Evolutionary conservation across 2,113 vertebrate genomes (phyloP), one percentile per base, ranked within the genome.

Genomic region (Gambusia affinis): DNA sequence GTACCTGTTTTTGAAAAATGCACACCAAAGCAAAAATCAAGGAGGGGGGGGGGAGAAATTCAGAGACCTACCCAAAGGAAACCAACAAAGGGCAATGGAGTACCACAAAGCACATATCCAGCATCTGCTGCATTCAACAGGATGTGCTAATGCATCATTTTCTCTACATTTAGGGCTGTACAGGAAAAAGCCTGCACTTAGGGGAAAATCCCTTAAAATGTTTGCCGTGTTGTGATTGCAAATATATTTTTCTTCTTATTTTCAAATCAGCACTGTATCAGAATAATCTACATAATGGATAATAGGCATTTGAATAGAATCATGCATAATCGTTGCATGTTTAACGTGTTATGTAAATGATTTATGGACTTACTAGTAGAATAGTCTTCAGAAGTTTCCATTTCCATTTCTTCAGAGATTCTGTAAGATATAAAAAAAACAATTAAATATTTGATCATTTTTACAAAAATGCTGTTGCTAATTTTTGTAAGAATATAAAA

Each of bases 351-450:
- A 31, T 69, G 37, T 22, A 30, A 76, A 24, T 3, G 11, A 69
- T 30, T 22, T 15, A 22, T 67, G 60, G 92, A 98, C 97, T 99
- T 96, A 98, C 97, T 97, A 47, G 96, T 94, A 93, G 95, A 93
- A 92, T 96, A 97, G 93, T 94, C 96, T 95, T 97, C 95, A 35
- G 95, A 90, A 93, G 94, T 85, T 91, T 97, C 97, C 95, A 97
- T 97, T 95, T 97, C 96, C 95, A 96, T 95, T 94, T 93, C 95
- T 94, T 92, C 94, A 94, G 95, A 95, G 96, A 93, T 91, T 89
- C 97, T 98, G 95, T 60, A 75, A 81, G 19, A 64, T 66, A 79
- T 72, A 70, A 70, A 79, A 73, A 3, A 85, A 65, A 73, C 11
- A 68, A 1, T 63, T 29, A 3, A 10, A 57, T 14, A 8, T 12